These are phyloP conservation scores for Cancer borealis DNA, from an alignment of 2,888 invertebrate genomes.

Conservation along the genomic window DNA sequence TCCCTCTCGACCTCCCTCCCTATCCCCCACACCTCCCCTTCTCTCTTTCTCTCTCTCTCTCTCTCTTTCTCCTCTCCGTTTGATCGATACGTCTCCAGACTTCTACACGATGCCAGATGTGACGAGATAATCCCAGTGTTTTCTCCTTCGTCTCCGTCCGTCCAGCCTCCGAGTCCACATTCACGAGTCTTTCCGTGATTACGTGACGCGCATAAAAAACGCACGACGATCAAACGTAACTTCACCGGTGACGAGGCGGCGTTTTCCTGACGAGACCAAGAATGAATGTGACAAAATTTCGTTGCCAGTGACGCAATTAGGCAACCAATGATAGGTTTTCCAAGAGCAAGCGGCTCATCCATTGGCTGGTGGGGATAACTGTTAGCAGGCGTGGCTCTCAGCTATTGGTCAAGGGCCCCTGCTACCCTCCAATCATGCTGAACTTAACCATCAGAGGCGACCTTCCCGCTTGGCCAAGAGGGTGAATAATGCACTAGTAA, in stretches of 20 bases:
- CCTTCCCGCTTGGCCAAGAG: neutral
- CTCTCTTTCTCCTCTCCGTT: neutral
- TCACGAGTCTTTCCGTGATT: neutral
- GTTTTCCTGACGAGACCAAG: neutral
- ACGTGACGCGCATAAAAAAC: too few relatives aligned
- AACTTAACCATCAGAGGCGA: neutral
- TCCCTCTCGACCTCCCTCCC: neutral
- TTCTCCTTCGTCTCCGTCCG: neutral
- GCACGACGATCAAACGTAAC: too few relatives aligned
- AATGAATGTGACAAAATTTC: neutral
- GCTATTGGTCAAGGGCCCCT: neutral
- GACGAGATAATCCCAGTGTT: neutral
- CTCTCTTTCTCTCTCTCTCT: neutral
- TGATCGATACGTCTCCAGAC: neutral
- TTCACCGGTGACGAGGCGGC: too few relatives aligned
- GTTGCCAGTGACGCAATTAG: neutral
- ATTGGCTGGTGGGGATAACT: neutral
- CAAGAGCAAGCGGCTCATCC: neutral
- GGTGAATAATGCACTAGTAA: neutral
- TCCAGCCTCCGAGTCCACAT: neutral
- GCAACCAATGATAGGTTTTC: neutral
- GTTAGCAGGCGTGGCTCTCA: neutral
- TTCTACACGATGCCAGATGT: conserved; percentile 7
- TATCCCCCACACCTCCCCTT: neutral
- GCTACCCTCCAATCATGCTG: neutral